A percentile compares a stretch with the other conserved stretches of the same genome.
Conservation (phyloP, 2,888 invertebrate species). For the Habrosyne pyritoides region DNA sequence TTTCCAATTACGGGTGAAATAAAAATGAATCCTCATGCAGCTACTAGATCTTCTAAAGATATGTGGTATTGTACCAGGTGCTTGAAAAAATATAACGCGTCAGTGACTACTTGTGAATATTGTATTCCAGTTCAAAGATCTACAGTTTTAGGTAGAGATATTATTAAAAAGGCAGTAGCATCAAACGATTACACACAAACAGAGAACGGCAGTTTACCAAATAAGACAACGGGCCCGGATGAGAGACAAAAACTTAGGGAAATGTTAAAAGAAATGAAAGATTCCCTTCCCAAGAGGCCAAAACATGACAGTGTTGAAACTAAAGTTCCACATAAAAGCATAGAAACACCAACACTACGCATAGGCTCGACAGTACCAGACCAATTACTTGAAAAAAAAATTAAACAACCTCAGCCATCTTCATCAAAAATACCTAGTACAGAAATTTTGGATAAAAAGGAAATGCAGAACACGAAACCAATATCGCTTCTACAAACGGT, state of each 20-base stretch:
- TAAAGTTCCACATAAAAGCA: slow-evolving; percentile 21
- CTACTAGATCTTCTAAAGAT: slow-evolving; percentile 20
- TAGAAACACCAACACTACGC: slow-evolving; percentile 67
- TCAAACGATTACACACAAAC: slow-evolving; percentile 55
- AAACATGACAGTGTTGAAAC: slow-evolving; percentile 52
- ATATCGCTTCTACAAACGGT: slow-evolving; percentile 30
- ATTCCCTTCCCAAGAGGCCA: slow-evolving; percentile 86
- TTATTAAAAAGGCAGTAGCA: slow-evolving; percentile 25
- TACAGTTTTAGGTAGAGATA: not conserved
- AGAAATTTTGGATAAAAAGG: slow-evolving; percentile 14
- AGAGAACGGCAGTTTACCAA: slow-evolving; percentile 26
- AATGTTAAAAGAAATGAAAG: slow-evolving; percentile 90
- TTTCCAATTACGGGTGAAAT: slow-evolving; percentile 13
- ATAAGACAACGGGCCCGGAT: slow-evolving; percentile 33
- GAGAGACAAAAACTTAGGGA: slow-evolving; percentile 86
- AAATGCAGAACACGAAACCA: slow-evolving; percentile 6
- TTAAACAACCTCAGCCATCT: not conserved
- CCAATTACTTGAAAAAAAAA: not conserved
- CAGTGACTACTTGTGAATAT: slow-evolving; percentile 55
- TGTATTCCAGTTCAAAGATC: slow-evolving; percentile 41
- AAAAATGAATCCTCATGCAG: slow-evolving; percentile 16
- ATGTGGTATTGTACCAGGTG: slow-evolving; percentile 69
- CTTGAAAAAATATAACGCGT: slow-evolving; percentile 62
- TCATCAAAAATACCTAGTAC: not conserved
- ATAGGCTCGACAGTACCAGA: slow-evolving; percentile 48